Evolutionary conservation across 2,888 invertebrate genomes (phyloP), one percentile per base, ranked within the genome.

Genomic region (Exocentrus adspersus): DNA sequence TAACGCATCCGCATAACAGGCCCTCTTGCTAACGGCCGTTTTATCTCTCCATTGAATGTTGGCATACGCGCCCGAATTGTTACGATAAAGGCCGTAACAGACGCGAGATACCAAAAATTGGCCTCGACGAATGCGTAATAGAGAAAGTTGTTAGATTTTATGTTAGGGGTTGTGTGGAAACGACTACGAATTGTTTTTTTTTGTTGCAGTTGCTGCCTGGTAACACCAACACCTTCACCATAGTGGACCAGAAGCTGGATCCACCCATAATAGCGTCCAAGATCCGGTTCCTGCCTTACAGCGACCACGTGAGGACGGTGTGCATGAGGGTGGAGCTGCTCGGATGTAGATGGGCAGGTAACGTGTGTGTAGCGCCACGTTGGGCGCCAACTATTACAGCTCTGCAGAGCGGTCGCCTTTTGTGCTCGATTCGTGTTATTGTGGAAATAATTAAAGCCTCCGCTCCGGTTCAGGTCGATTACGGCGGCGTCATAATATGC

Each of bases 301-400:
- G 92, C 67, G 87, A 89, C 64, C 90, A 91, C 78, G 88, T 90
- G 71, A 86, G 93, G 65, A 93, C 90, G 2, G 91, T 93, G 67
- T 94, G 94, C 80, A 87, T 94, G 86, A 84, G 94, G 68, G 88
- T 93, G 52, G 94, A 94, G 84, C 84, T 94, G 72, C 88, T 92
- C 71, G 94, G 94, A 62, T 94, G 94, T 82, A 85, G 84, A 70
- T 93, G 90, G 88, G 86, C 85, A 83, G 91, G 93, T 92, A 81
- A 88, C 87, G 85, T 46, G 41, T 17, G 28, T 37, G 19, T 30
- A 45, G 28, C 19, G 20, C 54, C n/a, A n/a, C n/a, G n/a, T n/a
- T n/a, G n/a, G n/a, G n/a, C n/a, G n/a, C 24, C 24, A 24, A 24
- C 24, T 24, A 24, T 24, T 24, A 24, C 24, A 24, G 24, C 24